Conservation (phyloP, 2,113 vertebrate species). For the Glareola pratincola region DNA sequence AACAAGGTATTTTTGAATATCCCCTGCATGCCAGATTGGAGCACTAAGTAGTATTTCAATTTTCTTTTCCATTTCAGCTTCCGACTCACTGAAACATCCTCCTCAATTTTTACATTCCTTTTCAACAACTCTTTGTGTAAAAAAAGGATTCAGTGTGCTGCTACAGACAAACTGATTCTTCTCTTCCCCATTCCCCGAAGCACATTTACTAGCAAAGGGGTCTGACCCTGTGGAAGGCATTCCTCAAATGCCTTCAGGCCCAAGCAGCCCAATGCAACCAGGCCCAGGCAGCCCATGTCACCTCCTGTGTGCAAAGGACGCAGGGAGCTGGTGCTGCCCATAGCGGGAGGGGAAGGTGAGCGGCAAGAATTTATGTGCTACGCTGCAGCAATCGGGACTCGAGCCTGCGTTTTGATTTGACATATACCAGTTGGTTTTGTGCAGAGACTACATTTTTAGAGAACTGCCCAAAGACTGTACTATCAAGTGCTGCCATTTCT, state of each 20-base stretch:
- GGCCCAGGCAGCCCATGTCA: accelerated
- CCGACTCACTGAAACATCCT: neutral
- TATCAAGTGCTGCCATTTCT: neutral
- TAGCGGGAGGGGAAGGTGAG: neutral
- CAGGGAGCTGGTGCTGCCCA: neutral
- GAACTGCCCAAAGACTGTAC: neutral
- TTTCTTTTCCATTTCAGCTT: slow-evolving; percentile 18
- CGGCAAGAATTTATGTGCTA: neutral
- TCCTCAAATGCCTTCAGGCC: neutral
- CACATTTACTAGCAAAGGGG: neutral
- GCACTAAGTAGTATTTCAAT: neutral
- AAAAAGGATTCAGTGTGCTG: neutral
- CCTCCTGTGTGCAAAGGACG: neutral
- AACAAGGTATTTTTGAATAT: neutral
- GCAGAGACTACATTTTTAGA: neutral
- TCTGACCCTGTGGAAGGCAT: neutral
- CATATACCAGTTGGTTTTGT: neutral
- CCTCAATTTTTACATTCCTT: neutral
- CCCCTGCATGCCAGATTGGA: neutral
- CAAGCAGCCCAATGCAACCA: neutral
- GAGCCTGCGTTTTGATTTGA: neutral
- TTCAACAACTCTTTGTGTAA: neutral
- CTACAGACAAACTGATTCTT: neutral
- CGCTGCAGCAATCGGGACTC: neutral
- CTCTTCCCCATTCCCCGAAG: neutral